A percentile compares a stretch with the other conserved stretches of the same genome.
Evolutionary conservation across 1,140 invertebrate species (phyloP).

Genomic region (Daktulosphaira vitifoliae): DNA sequence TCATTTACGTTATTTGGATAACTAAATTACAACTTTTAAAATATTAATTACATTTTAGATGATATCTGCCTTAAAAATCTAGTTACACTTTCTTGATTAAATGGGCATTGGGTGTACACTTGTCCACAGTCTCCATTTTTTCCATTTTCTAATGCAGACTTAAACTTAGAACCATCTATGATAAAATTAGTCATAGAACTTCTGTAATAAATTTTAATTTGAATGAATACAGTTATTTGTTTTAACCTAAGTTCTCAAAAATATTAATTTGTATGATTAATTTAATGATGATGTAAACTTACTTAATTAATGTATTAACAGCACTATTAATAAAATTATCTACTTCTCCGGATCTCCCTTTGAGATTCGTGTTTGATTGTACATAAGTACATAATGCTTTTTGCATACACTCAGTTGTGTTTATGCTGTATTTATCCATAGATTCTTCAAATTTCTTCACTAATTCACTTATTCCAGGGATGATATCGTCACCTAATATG

Average conservation of each 20-base stretch:
- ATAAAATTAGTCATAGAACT: constrained; percentile 62
- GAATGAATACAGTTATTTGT: too few species aligned
- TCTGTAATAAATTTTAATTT: constrained; percentile 45
- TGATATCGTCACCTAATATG: constrained; percentile 11
- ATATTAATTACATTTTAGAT: not conserved
- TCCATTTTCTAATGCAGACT: constrained; percentile 62
- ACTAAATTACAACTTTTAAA: too few species aligned
- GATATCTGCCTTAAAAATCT: constrained; percentile 31
- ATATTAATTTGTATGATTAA: too few species aligned
- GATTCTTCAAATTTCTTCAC: constrained; percentile 62
- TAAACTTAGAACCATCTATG: constrained; percentile 63
- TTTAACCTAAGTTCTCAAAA: too few species aligned
- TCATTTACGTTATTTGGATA: too few species aligned
- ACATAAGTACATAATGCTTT: constrained; percentile 66
- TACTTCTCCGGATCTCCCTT: constrained; percentile 36
- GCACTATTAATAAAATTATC: constrained; percentile 50
- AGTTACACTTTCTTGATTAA: constrained; percentile 54
- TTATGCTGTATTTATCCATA: constrained; percentile 62
- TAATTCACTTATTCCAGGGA: constrained; percentile 51
- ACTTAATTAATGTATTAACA: constrained; percentile 56
- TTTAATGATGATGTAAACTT: constrained; percentile 43
- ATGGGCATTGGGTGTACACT: constrained; percentile 53
- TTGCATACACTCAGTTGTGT: constrained; percentile 68
- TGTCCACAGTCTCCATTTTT: constrained; percentile 52
- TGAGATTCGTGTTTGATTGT: constrained; percentile 49